Evolutionary conservation across 2,113 vertebrate genomes (phyloP).

Genomic region (Erythrocercus mccallii): DNA sequence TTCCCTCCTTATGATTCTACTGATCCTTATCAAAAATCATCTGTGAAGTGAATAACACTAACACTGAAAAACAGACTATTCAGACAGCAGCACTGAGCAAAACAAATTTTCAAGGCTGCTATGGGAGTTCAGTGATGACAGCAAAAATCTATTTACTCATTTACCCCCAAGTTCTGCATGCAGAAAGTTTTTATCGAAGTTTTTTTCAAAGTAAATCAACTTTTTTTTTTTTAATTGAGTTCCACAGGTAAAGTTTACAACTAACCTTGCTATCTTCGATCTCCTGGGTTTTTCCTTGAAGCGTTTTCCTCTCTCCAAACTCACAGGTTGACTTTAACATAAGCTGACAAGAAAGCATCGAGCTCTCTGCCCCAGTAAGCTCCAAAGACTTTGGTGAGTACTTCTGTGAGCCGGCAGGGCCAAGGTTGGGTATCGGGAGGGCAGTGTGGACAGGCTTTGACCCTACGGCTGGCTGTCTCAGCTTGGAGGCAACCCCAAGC

Average conservation of each 20-base stretch:
- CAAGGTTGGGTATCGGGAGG: constrained; percentile 85
- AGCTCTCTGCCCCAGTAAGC: constrained; percentile 68
- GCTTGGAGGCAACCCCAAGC: constrained; percentile 92
- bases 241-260: constrained; percentile 52
- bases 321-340: constrained; percentile 81
- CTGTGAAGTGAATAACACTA: not conserved
- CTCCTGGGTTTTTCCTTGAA: constrained; percentile 76
- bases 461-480: constrained; percentile 85
- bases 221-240: not conserved
- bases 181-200: not conserved
- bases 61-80: not conserved
- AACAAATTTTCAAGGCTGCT: not conserved
- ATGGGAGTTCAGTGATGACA: not conserved
- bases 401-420: constrained; percentile 71
- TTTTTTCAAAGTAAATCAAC: not conserved
- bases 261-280: constrained; percentile 93
- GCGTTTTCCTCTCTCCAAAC: constrained; percentile 75
- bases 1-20: not conserved
- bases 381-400: constrained; percentile 78
- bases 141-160: not conserved
- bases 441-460: constrained; percentile 89
- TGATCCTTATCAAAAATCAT: not conserved
- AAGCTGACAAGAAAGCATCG: constrained; percentile 84
- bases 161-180: not conserved
- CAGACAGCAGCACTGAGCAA: not conserved